Percentiles rank a stretch among this genome's conserved stretches.
phyloP scores from a whole-genome alignment of 2,888 invertebrate genomes.

The Willowsia nigromaculata region DNA sequence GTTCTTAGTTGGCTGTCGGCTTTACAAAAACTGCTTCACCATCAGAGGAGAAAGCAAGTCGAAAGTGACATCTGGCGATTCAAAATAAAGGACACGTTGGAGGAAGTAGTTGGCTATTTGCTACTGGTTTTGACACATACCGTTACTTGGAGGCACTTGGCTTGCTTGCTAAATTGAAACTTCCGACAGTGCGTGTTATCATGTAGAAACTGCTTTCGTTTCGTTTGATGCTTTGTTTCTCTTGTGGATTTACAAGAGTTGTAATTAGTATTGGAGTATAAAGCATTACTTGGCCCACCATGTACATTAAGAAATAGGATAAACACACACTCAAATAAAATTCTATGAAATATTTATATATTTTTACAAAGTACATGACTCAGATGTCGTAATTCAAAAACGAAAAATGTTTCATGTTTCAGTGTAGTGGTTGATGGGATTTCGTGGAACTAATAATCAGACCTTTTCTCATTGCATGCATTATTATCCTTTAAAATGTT shows the following conservation, averaged over 20 bases:
- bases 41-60: not conserved
- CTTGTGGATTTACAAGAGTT: not conserved
- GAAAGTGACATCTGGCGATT: not conserved
- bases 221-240: not conserved
- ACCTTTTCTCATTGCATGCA: no score
- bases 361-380: no score
- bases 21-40: no score
- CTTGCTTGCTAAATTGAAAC: not conserved
- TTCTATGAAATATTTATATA: no score
- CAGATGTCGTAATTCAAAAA: no score
- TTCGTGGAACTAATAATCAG: no score
- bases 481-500: not conserved
- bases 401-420: no score
- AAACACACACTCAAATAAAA: no score
- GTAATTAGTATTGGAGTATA: not conserved
- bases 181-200: not conserved
- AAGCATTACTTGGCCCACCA: not conserved
- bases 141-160: not conserved
- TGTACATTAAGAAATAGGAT: not conserved
- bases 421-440: no score
- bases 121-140: not conserved
- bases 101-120: not conserved
- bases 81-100: not conserved
- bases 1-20: not conserved
- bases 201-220: no score